Conservation (phyloP, 2,797 vertebrate genomes). For the Cynodonichthys magdalenae region DNA sequence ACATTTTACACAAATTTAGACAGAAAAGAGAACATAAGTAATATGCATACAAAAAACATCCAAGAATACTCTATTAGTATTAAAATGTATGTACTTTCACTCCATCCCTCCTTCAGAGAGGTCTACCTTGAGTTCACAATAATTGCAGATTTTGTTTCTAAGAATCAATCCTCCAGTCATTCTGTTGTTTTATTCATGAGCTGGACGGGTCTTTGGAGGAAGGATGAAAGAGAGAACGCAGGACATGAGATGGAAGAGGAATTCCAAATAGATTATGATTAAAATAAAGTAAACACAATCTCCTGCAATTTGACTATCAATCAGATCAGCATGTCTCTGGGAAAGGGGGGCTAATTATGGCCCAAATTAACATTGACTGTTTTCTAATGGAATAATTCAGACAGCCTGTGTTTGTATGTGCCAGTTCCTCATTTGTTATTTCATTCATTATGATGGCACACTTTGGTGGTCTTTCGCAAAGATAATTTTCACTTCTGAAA, state of each 20-base stretch:
- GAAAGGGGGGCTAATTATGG: conserved; percentile 72
- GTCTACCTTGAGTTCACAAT: conserved; percentile 58
- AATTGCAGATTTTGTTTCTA: conserved; percentile 68
- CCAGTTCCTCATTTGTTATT: conserved; percentile 63
- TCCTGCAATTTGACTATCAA: conserved; percentile 74
- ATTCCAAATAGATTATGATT: conserved; percentile 63
- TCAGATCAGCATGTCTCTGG: conserved; percentile 63
- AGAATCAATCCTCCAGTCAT: conserved; percentile 63
- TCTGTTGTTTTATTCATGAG: conserved; percentile 76
- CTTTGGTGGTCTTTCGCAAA: conserved; percentile 59
- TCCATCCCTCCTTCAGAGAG: conserved; percentile 27
- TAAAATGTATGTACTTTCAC: conserved; percentile 15
- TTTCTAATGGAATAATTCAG: conserved; percentile 80
- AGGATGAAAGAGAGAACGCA: conserved; percentile 54
- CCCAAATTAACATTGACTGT: conserved; percentile 76
- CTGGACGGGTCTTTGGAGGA: conserved; percentile 16
- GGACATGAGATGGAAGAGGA: conserved; percentile 50
- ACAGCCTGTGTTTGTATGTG: conserved; percentile 66
- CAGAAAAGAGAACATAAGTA: background rate
- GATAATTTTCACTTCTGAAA: conserved; percentile 45
- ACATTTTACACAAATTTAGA: background rate
- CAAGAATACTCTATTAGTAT: background rate
- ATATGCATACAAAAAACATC: background rate
- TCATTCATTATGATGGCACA: conserved; percentile 63
- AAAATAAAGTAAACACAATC: conserved; percentile 73